Evolutionary conservation across 2,797 vertebrate species (phyloP).

Genomic region (Rhabdophis nuchalis): DNA sequence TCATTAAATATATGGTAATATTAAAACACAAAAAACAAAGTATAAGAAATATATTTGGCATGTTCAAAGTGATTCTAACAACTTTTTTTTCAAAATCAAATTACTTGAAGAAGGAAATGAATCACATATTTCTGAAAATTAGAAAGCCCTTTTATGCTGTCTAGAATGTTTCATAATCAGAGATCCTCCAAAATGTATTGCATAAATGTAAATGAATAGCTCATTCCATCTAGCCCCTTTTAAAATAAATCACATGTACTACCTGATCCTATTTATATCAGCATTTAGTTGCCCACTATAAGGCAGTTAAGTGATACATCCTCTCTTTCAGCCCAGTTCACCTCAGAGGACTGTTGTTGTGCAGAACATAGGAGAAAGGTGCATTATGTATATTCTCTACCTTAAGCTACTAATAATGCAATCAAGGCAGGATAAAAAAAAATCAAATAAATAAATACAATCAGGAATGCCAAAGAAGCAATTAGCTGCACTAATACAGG

Average conservation of each 20-base stretch:
- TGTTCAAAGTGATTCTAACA: neutral
- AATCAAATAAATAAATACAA: neutral
- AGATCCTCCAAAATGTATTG: no score
- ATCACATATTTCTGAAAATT: neutral
- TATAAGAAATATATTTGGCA: neutral
- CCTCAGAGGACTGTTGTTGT: neutral
- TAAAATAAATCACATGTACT: neutral
- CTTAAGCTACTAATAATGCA: neutral
- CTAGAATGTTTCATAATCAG: no score
- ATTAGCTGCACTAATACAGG: neutral
- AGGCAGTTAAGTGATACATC: neutral
- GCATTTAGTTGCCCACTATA: neutral
- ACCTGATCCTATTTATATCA: neutral
- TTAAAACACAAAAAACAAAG: neutral
- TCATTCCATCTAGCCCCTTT: neutral
- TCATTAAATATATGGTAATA: neutral
- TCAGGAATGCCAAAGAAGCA: neutral
- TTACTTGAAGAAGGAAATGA: neutral
- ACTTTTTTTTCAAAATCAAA: neutral
- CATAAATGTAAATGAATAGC: no score
- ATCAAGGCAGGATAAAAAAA: neutral
- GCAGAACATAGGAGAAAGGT: neutral
- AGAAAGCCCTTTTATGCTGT: no score
- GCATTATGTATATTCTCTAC: no score
- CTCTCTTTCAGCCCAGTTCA: neutral